These are phyloP conservation scores for Eufriesea mexicana DNA, from an alignment of 1,140 invertebrate genomes.

Conservation along the genomic window DNA sequence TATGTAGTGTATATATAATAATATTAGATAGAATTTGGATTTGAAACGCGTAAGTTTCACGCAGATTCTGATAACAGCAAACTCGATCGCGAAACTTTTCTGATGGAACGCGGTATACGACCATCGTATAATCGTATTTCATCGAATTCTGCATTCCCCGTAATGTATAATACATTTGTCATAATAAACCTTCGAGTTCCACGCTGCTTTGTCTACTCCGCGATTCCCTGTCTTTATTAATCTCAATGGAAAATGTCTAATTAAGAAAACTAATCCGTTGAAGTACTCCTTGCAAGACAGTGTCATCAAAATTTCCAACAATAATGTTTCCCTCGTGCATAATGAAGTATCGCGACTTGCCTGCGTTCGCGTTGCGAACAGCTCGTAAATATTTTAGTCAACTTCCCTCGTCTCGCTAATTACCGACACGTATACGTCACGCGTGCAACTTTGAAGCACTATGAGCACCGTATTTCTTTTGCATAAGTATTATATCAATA, in stretches of 20 bases:
- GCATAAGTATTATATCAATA: too few species aligned
- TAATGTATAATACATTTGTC: not conserved
- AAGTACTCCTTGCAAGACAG: not conserved
- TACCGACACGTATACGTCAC: not conserved
- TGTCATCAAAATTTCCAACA: conserved; percentile 5
- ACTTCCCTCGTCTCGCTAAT: too few species aligned
- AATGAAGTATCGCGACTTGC: not conserved
- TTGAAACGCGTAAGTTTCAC: too few species aligned
- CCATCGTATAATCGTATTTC: not conserved
- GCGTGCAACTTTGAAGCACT: too few species aligned
- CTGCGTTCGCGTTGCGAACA: not conserved
- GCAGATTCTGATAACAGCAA: too few species aligned
- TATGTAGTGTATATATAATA: too few species aligned
- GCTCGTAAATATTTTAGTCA: not conserved
- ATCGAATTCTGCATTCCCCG: not conserved
- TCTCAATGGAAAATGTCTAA: not conserved
- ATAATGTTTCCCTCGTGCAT: not conserved
- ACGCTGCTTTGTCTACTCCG: too few species aligned
- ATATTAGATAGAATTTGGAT: too few species aligned
- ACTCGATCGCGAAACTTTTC: too few species aligned
- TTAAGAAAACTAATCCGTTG: not conserved
- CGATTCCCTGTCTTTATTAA: not conserved
- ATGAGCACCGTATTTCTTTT: too few species aligned
- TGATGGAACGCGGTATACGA: not conserved
- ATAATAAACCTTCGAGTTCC: not conserved